Base-by-base conservation (phyloP, 2,797 vertebrate genomes). In the Lateolabrax maculatus region DNA sequence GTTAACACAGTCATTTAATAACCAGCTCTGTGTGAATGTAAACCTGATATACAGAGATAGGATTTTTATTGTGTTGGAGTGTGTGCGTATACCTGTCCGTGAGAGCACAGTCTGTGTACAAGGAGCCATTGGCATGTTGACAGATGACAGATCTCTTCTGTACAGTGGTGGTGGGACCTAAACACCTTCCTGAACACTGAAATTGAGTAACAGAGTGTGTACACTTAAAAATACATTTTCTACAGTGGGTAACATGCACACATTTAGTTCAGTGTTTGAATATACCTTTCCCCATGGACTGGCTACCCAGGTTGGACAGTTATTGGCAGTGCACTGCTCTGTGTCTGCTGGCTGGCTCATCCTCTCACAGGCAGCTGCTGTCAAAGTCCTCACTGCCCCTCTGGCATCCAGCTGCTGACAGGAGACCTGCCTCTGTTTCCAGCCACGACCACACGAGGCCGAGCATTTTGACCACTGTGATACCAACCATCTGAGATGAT, bases 381-480 rank as follows among this genome's bases (percentile, higher is more conserved):
- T 58, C 71, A 96, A 23, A 0, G 56, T 82, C 81, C 83, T 81
- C 10, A 70, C 21, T 0, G 36, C 82, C 1, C 96, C 96, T 0
- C 84, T 76, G 57, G 92, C 93, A 62, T 73, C 89, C 2, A 80
- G 53, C 73, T 93, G 96, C 57, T 94, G 94, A 71, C 97, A 98
- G 0, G 68, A 86, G 27, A 97, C 92, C 66, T 93, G 94, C 1
- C 96, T 94, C 0, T 90, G 92, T 37, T 77, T 95, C 87, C 94
- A 92, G 13, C 97, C 97, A 0, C 60, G 13, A 1, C 97, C 97
- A 15, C 97, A 98, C 0, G 95, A 87, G 1, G 75, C 91, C 1
- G 97, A 97, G 81, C 97, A 98, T 63, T 90, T 91, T 0, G 97
- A 97, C 97, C 97, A 97, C 0, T 90, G 71, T 0, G 94, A 92